Percentiles rank a stretch among this genome's conserved stretches.
These are phyloP conservation scores for Pipa parva DNA, from an alignment of 2,113 vertebrate species.

Conservation along the genomic window DNA sequence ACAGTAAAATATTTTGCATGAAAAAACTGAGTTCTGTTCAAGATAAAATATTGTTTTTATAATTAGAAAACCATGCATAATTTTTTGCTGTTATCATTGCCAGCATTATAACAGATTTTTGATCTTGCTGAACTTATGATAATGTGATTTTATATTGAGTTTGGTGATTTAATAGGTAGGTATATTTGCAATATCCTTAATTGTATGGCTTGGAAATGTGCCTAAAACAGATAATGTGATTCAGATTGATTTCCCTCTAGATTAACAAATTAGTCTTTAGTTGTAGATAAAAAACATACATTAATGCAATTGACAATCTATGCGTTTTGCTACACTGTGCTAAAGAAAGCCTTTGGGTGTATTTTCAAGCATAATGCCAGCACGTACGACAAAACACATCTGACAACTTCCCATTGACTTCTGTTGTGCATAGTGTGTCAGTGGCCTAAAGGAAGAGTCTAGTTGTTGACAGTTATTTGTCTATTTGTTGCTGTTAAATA, in stretches of 20 bases:
- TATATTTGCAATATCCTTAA: slow-evolving; percentile 29
- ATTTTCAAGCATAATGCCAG: not conserved
- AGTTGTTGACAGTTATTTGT: no score
- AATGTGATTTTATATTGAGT: slow-evolving; percentile 3
- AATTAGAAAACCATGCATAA: slow-evolving; percentile 52
- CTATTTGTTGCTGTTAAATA: no score
- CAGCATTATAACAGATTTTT: not conserved
- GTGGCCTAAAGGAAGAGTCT: no score
- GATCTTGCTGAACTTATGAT: not conserved
- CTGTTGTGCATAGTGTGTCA: no score
- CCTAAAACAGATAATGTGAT: slow-evolving; percentile 1
- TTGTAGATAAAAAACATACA: not conserved
- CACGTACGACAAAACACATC: not conserved
- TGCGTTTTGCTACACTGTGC: no score
- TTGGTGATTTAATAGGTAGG: slow-evolving; percentile 1
- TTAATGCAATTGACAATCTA: no score
- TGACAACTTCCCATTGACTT: no score
- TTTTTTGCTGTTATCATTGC: not conserved
- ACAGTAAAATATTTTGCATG: no score
- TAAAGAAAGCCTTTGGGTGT: not conserved
- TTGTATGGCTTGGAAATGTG: slow-evolving; percentile 41
- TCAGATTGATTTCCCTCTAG: not conserved
- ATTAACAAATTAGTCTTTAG: not conserved
- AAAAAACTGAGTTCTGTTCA: no score
- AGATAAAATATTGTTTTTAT: slow-evolving; percentile 55